phyloP scores from a whole-genome alignment of 2,888 invertebrate genomes.

The Andrena haemorrhoa region DNA sequence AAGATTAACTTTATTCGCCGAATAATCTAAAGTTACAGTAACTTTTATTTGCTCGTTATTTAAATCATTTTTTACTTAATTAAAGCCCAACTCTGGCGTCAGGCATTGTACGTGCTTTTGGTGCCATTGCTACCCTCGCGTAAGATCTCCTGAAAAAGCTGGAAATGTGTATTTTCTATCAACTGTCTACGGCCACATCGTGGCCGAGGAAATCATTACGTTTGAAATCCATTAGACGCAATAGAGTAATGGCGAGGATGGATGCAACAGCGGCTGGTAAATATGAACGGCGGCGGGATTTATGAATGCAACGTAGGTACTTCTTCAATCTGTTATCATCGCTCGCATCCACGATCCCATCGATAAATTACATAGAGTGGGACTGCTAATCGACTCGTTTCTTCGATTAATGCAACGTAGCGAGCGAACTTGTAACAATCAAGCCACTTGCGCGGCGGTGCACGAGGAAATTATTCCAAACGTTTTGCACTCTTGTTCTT shows the following conservation, averaged over 20 bases:
- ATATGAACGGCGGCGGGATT: not conserved
- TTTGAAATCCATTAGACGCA: not conserved
- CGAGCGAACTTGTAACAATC: constrained; percentile 73
- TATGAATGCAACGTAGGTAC: not conserved
- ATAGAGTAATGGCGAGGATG: not conserved
- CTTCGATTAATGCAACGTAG: constrained; percentile 43
- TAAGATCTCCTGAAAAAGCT: too few species aligned
- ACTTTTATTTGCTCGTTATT: too few species aligned
- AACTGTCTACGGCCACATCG: too few species aligned
- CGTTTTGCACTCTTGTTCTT: constrained; percentile 21
- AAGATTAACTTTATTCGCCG: too few species aligned
- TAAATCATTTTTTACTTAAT: too few species aligned
- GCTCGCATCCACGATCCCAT: constrained; percentile 6
- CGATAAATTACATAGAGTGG: not conserved
- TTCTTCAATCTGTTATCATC: constrained; percentile 8
- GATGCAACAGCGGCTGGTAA: not conserved
- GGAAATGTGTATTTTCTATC: too few species aligned
- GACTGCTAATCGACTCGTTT: constrained; percentile 32
- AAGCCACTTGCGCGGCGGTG: constrained; percentile 67
- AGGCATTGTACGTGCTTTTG: too few species aligned
- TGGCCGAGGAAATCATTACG: not conserved
- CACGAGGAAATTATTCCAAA: constrained; percentile 54
- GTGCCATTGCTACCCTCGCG: too few species aligned
- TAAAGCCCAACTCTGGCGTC: too few species aligned
- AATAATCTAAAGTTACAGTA: too few species aligned